Percentiles rank a stretch among this genome's conserved stretches.
These are phyloP conservation scores for Cephalopterus ornatus DNA, from an alignment of 2,113 vertebrate species.

Conservation along the genomic window DNA sequence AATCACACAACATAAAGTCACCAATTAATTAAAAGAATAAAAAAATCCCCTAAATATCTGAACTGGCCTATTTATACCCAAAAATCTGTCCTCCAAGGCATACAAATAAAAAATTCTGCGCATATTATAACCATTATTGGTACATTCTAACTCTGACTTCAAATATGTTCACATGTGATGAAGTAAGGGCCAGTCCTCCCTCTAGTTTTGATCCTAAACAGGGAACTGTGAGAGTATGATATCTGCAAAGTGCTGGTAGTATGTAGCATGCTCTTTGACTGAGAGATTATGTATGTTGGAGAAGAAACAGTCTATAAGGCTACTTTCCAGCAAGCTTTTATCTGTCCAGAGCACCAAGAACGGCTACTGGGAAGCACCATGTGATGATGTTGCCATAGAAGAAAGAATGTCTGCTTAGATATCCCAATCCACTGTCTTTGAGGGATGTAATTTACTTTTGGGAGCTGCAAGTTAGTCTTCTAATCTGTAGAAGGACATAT, in stretches of 20 bases:
- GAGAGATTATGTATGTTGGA: not conserved
- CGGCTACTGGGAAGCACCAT: not conserved
- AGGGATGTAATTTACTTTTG: not conserved
- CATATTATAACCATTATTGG: not conserved
- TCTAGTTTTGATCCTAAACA: not conserved
- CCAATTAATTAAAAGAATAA: not conserved
- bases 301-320: not conserved
- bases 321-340: not conserved
- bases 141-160: not conserved
- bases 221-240: not conserved
- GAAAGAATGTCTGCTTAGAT: not conserved
- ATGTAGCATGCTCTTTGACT: not conserved
- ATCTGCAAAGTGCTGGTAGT: not conserved
- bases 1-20: not conserved
- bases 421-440: not conserved
- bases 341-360: not conserved
- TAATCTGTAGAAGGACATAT: not conserved
- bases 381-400: not conserved
- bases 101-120: not conserved
- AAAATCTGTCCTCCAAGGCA: not conserved
- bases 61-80: not conserved
- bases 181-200: not conserved
- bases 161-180: not conserved
- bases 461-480: not conserved
- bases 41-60: not conserved